phyloP scores from a whole-genome alignment of 2,888 invertebrate genomes.

The Nemoura dubitans region DNA sequence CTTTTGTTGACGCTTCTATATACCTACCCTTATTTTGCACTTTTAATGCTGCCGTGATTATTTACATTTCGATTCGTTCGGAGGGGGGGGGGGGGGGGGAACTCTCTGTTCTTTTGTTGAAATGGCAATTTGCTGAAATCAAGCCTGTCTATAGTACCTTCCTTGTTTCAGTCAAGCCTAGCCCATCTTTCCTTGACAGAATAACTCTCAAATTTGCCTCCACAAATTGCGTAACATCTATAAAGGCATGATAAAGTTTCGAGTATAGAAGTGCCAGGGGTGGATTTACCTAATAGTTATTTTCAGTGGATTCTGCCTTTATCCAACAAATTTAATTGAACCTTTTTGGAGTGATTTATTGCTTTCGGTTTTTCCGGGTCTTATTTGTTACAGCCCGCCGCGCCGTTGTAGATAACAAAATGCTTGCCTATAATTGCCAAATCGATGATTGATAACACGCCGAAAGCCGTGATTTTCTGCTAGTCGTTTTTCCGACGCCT shows the following conservation, averaged over 20 bases:
- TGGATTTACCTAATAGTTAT: not conserved
- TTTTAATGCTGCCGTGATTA: conserved; percentile 7
- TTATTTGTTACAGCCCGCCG: not conserved
- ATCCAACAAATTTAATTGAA: not conserved
- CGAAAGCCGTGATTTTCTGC: not conserved
- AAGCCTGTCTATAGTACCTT: no score
- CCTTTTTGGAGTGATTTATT: conserved; percentile 9
- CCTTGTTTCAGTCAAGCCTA: no score
- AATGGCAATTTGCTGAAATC: no score
- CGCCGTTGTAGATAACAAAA: not conserved
- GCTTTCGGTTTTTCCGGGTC: not conserved
- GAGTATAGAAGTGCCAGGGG: not conserved
- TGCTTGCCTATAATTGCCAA: conserved; percentile 7
- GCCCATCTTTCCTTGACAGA: no score
- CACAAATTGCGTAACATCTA: not conserved
- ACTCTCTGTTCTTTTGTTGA: no score
- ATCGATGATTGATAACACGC: conserved; percentile 7
- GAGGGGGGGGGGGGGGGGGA: no score
- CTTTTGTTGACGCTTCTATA: not conserved
- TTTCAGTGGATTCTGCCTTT: not conserved
- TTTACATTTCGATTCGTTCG: not conserved
- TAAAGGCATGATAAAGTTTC: not conserved
- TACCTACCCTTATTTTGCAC: not conserved
- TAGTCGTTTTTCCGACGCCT: not conserved
- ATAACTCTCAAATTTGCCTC: not conserved